phyloP scores from a whole-genome alignment of 2,113 vertebrate genomes.

The Meleagris gallopavo region DNA sequence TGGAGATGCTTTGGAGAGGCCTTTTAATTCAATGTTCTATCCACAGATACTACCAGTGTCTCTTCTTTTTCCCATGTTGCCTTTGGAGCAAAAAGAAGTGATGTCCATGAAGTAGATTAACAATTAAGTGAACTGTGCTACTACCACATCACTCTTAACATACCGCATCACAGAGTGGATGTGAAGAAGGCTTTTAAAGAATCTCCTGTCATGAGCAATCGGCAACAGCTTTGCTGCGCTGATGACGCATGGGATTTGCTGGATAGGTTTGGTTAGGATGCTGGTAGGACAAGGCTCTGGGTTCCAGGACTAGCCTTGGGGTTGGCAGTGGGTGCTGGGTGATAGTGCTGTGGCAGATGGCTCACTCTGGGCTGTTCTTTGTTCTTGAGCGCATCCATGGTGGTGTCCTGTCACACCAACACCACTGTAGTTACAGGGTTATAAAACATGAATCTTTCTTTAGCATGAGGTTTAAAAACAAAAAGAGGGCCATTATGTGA shows the following conservation, averaged over 20 bases:
- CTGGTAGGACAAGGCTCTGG: not conserved
- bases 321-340: accelerated
- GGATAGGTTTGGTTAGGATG: accelerated
- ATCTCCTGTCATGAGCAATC: not conserved
- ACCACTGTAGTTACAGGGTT: not conserved
- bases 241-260: not conserved
- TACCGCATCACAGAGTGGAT: accelerated
- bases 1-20: not conserved
- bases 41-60: not conserved
- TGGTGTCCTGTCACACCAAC: not conserved
- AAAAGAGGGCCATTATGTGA: not conserved
- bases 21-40: not conserved
- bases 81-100: not conserved
- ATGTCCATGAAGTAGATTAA: not conserved
- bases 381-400: not conserved
- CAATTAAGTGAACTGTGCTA: not conserved
- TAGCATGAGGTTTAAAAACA: not conserved
- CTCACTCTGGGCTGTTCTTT: not conserved
- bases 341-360: not conserved
- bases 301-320: not conserved
- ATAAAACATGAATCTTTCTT: not conserved
- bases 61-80: not conserved
- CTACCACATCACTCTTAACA: too few relatives aligned
- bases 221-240: not conserved
- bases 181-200: not conserved